Conservation (phyloP, 2,888 invertebrate species). For the Hypolimnas misippus region DNA sequence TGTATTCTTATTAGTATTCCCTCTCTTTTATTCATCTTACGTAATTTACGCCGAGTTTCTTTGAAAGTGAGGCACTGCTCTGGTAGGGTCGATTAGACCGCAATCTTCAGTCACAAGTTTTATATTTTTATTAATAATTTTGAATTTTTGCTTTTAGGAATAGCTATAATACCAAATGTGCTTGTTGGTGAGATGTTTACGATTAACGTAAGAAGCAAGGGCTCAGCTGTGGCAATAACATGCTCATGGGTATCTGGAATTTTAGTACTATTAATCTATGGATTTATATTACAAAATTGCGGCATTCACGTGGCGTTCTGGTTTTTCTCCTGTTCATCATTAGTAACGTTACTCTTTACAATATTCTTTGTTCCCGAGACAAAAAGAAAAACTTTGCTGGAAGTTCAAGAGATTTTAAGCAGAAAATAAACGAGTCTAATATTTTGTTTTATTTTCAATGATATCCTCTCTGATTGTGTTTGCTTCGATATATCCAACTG, state of each 20-base stretch:
- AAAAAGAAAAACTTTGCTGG: slow-evolving; percentile 89
- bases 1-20: too few relatives aligned
- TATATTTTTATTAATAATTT: slow-evolving; percentile 4
- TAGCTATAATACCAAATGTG: slow-evolving; percentile 44
- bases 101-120: too few relatives aligned
- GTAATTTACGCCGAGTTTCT: too few relatives aligned
- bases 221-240: slow-evolving; percentile 40
- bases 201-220: slow-evolving; percentile 45
- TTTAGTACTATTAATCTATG: slow-evolving; percentile 40
- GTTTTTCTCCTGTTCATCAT: slow-evolving; percentile 77
- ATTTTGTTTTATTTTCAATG: too few relatives aligned
- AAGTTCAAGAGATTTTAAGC: slow-evolving; percentile 87
- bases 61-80: too few relatives aligned
- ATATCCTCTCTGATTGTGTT: too few relatives aligned
- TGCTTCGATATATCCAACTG: too few relatives aligned
- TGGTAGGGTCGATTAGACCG: too few relatives aligned
- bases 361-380: slow-evolving; percentile 89
- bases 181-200: slow-evolving; percentile 47
- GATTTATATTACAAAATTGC: slow-evolving; percentile 53
- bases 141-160: slow-evolving; percentile 43
- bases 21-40: too few relatives aligned
- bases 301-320: slow-evolving; percentile 86
- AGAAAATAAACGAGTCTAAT: too few relatives aligned
- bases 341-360: slow-evolving; percentile 85
- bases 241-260: slow-evolving; percentile 42